Base-by-base conservation (phyloP, 2,113 vertebrate genomes). In the Vicugna pacos region DNA sequence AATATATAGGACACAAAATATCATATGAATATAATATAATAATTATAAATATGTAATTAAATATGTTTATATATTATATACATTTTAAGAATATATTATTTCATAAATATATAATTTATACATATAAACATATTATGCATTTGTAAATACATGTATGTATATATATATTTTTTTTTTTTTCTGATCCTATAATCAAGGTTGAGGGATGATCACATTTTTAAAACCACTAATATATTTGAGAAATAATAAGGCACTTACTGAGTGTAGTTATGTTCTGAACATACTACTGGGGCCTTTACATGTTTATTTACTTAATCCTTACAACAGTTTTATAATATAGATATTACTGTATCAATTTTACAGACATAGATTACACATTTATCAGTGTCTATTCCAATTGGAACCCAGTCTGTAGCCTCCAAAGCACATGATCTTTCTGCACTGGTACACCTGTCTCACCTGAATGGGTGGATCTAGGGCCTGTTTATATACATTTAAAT, bases 341-440 rank as follows among this genome's bases (percentile, higher is more conserved):
- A 24, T 95, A 28, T 82, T 89, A 86, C 84, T 86, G 22, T 26
- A 35, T 26, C 22, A 75, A 52, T 82, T 89, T 97, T 52, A 85
- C 1, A 89, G 42, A 15, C 13, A 32, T 19, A 67, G 11, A 42
- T 87, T 81, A 13, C 3, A 12, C 87, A 9, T 24, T 62, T 73
- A 5, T 35, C n/a, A 38, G 8, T 65, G 22, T 62, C 15, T 64
- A 2, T 32, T 32, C 0, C 2, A 42, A 83, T 5, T 35, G 26
- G 11, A n/a, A 0, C 4, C 11, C 14, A 9, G 54, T 75, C 10
- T 70, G 0, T 76, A 22, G 30, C 35, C n/a, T 81, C 48, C 6
- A 77, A 14, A 76, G 52, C 17, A 1, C 2, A 4, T 72, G 16
- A n/a, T 32, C 13, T 86, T 85, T 91, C 13, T 48, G 26, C 54